Conservation (phyloP, 2,888 invertebrate species). For the Drosophila suboccidentalis region DNA sequence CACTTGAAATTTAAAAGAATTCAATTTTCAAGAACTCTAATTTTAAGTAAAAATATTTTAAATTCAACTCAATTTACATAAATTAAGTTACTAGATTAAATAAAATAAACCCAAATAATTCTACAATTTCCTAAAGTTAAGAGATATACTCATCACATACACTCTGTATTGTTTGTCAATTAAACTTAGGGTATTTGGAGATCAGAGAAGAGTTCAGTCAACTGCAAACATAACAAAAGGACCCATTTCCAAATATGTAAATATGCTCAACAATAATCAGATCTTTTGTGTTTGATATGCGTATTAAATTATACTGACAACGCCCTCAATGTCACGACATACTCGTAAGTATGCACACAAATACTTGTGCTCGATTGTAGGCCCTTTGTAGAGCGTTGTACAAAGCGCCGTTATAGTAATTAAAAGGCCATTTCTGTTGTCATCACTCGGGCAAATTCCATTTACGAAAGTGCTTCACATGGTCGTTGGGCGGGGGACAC, state of each 20-base stretch:
- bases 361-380: not conserved
- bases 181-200: not conserved
- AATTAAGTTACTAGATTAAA: not conserved
- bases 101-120: not conserved
- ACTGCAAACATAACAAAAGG: conserved; percentile 37
- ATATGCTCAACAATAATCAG: conserved; percentile 24
- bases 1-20: not conserved
- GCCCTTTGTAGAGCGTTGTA: conserved; percentile 12
- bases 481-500: not conserved
- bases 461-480: conserved; percentile 22
- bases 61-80: not conserved
- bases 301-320: conserved; percentile 34
- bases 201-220: conserved; percentile 20
- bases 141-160: not conserved
- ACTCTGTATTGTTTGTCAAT: not conserved
- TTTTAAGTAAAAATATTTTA: too few relatives aligned
- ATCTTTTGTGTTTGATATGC: conserved; percentile 48
- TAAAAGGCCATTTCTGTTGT: conserved; percentile 64
- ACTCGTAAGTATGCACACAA: not conserved
- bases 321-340: conserved; percentile 32
- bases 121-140: not conserved
- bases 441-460: conserved; percentile 49
- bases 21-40: not conserved
- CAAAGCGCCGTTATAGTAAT: conserved; percentile 56
- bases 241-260: conserved; percentile 39